Conservation (phyloP, 2,113 vertebrate species). For the Arvicanthis niloticus region DNA sequence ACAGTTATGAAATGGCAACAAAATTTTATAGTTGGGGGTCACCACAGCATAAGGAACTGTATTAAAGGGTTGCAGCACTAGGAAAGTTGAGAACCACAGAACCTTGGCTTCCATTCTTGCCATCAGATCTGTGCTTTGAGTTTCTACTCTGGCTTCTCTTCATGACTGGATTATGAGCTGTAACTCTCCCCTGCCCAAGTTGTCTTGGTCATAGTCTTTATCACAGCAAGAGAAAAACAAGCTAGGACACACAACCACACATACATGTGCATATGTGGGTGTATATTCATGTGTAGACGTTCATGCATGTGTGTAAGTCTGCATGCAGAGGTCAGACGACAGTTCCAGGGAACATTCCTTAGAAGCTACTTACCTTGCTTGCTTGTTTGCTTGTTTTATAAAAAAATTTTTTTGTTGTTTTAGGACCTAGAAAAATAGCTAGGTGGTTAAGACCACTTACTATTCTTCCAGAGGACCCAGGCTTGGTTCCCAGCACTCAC, state of each 20-base stretch:
- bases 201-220: neutral
- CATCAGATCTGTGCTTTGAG: neutral
- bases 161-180: neutral
- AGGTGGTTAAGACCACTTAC: neutral
- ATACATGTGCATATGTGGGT: too few species aligned
- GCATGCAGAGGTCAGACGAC: neutral
- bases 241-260: neutral
- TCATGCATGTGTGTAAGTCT: neutral
- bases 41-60: neutral
- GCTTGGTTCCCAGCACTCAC: neutral
- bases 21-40: neutral
- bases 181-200: neutral
- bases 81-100: neutral
- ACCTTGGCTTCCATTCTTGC: neutral
- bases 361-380: neutral
- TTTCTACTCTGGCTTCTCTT: neutral
- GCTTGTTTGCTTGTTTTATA: neutral
- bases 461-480: neutral
- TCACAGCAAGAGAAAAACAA: neutral
- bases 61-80: neutral
- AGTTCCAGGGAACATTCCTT: neutral
- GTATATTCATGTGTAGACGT: neutral
- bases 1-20: neutral
- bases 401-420: neutral
- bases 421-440: neutral